Conservation (phyloP, 2,113 vertebrate genomes). For the Odobenus rosmarus region DNA sequence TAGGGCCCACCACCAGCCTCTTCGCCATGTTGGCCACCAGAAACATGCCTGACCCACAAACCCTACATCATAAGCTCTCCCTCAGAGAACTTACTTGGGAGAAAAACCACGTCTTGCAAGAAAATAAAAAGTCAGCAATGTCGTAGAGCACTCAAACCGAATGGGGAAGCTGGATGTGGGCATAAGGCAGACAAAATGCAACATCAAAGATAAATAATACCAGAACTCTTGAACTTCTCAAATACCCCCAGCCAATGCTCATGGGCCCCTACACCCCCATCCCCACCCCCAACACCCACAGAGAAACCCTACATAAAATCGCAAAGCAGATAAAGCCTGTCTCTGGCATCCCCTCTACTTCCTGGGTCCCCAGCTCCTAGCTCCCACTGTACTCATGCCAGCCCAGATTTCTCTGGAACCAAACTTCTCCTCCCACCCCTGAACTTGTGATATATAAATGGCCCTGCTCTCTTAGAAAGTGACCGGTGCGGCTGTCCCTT, state of each 20-base stretch:
- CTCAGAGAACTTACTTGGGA: not conserved
- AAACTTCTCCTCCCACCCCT: not conserved
- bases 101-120: not conserved
- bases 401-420: not conserved
- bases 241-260: not conserved
- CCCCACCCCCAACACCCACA: not conserved
- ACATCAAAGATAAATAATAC: not conserved
- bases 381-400: not conserved
- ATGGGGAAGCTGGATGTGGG: accelerated
- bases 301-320: not conserved
- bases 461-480: not conserved
- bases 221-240: not conserved
- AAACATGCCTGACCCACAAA: not conserved
- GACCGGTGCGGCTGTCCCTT: no score
- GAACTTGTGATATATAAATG: not conserved
- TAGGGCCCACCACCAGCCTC: not conserved
- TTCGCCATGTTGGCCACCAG: not conserved
- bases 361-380: not conserved
- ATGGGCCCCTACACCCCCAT: no score
- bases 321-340: not conserved
- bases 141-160: not conserved
- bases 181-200: not conserved
- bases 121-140: not conserved
- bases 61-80: not conserved
- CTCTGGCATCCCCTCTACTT: not conserved